Evolutionary conservation across 2,113 vertebrate genomes (phyloP).

Genomic region (Prochilodus magdalenae): DNA sequence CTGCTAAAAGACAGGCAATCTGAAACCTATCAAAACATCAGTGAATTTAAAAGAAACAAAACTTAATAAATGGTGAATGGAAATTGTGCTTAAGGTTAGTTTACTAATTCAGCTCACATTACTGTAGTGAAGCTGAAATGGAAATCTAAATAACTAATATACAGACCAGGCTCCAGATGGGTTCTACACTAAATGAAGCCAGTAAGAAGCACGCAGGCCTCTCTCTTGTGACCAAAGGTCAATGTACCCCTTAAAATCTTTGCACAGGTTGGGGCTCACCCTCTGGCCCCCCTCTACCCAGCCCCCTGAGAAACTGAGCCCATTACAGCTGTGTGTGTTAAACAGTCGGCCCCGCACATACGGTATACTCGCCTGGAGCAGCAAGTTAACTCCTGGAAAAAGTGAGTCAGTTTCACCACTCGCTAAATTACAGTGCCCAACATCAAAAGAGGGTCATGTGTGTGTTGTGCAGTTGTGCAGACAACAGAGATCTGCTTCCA

Average conservation of each 20-base stretch:
- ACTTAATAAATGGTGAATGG: too few relatives aligned
- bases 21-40: too few relatives aligned
- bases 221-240: neutral
- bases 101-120: too few relatives aligned
- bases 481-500: conserved; percentile 61
- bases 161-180: too few relatives aligned
- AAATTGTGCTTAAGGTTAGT: too few relatives aligned
- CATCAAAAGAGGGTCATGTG: conserved; percentile 46
- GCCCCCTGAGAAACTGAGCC: neutral
- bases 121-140: too few relatives aligned
- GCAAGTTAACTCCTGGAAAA: conserved; percentile 70
- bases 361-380: conserved; percentile 68
- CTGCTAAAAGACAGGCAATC: too few relatives aligned
- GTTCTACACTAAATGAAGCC: too few relatives aligned
- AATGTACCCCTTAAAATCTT: too few relatives aligned
- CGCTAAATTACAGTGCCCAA: conserved; percentile 38
- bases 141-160: too few relatives aligned
- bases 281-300: conserved; percentile 28
- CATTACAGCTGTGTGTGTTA: neutral
- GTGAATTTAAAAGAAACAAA: too few relatives aligned
- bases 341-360: conserved; percentile 62
- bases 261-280: neutral
- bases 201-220: too few relatives aligned
- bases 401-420: conserved; percentile 66
- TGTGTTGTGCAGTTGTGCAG: conserved; percentile 34